Base-by-base conservation (phyloP, 1,140 invertebrate species). In the Drosophila busckii region DNA sequence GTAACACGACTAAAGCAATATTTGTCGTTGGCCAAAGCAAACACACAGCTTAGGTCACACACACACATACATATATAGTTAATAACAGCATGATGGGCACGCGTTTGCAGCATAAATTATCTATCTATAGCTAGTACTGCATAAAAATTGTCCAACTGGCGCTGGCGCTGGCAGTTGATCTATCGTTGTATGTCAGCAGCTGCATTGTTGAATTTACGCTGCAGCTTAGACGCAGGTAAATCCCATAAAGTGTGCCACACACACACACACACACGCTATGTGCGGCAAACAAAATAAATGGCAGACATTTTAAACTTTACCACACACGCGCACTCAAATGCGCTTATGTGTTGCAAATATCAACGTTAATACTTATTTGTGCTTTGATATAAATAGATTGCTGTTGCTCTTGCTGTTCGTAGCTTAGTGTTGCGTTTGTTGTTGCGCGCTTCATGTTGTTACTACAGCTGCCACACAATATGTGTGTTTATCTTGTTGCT, bases 41-140 rank as follows among this genome's bases (percentile, higher is more conserved):
- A 67, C 28, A 60, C 23, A 52, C 41, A 17, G n/a, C n/a, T 20
- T 31, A 4, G 23, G 16, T 37, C 26, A 32, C 10, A 20, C 35
- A 42, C 7, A 34, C 6, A 32, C 37, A 45, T 8, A 12, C 10
- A 17, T 7, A 48, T 26, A 20, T 1, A 16, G 0, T 32, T 7
- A 45, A 3, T 7, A 3, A 58, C 22, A 12, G 38, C 52, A 26
- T n/a, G 50, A 37, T 55, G 29, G 56, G 55, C 71, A 78, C 73
- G 71, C 73, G 68, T 53, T 78, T 80, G 55, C 44, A 70, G 73
- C 75, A 80, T 78, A 80, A 78, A 78, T 73, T 78, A 73, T 64
- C 58, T 46, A 68, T 56, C 25, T 50, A 50, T 44, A 54, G 45
- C 25, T 52, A 17, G 22, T 28, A 46, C 46, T 68, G 37, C 41